Evolutionary conservation across 1,140 invertebrate genomes (phyloP).

Genomic region (Brachionus sp.): DNA sequence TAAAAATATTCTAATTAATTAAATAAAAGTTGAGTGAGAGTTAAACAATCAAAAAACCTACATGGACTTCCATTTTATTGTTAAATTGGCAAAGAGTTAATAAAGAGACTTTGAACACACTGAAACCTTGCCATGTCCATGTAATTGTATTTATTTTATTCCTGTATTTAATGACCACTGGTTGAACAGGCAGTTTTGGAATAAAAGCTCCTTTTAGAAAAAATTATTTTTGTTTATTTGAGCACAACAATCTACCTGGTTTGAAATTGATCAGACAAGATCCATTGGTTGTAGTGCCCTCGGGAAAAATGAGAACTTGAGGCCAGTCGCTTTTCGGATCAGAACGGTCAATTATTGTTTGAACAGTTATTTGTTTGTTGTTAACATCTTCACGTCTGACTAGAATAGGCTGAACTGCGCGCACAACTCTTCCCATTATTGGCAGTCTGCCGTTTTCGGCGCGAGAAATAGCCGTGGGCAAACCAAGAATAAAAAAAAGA

Average conservation of each 20-base stretch:
- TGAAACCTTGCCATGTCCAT: conserved; percentile 95
- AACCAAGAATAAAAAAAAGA: conserved; percentile 72
- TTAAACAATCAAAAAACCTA: conserved; percentile 48
- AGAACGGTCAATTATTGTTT: conserved; percentile 79
- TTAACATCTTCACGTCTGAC: conserved; percentile 86
- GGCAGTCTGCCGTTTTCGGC: conserved; percentile 73
- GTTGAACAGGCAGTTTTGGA: conserved; percentile 88
- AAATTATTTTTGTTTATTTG: conserved; percentile 9
- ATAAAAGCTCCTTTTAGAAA: conserved; percentile 64
- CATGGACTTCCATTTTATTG: conserved; percentile 82
- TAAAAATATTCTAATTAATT: too few relatives aligned
- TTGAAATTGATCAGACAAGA: conserved; percentile 91
- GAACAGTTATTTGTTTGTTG: conserved; percentile 82
- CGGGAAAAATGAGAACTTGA: conserved; percentile 90
- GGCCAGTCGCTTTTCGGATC: conserved; percentile 81
- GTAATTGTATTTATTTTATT: conserved; percentile 86
- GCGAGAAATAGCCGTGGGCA: conserved; percentile 74
- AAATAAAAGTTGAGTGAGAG: too few relatives aligned
- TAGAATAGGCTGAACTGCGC: conserved; percentile 88
- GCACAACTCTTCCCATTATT: conserved; percentile 80
- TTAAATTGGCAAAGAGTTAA: conserved; percentile 82
- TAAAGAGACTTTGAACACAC: conserved; percentile 82
- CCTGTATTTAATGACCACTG: conserved; percentile 83
- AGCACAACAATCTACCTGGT: conserved; percentile 69
- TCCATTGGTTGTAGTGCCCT: conserved; percentile 90